Base-by-base conservation (phyloP, 53 echinoderm and acorn worm genomes). In the Actinopyga echinites region DNA sequence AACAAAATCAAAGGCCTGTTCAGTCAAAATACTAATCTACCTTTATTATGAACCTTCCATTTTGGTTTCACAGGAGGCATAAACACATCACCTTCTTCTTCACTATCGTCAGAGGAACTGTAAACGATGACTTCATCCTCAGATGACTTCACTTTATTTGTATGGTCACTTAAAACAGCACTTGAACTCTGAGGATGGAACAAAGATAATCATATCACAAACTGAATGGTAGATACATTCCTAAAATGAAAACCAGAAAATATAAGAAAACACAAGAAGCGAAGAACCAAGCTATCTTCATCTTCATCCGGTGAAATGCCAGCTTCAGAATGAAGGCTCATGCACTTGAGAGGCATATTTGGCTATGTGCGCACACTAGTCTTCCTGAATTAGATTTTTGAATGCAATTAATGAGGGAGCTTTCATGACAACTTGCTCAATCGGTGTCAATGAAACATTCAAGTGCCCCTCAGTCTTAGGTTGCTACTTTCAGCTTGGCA, bases 61-160 rank as follows among this genome's bases (percentile, higher is more conserved):
- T 75, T 75, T 23, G 54, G 52, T 75, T 30, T 45, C 7, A 52
- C 30, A 26, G 52, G 86, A 34, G 87, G 73, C 8, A 69, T 82
- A 87, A 94, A 94, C 23, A 75, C 91, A 58, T 88, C 91, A 5
- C 40, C 66, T 38, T 75, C 87, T 42, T 91, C 89, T 69, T 84
- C 84, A 56, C 69, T 68, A 1, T 88, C 83, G 31, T 64, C 75
- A 54, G 79, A 80, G 56, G 35, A 9, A 21, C 74, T 26, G 6
- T 22, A 19, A 15, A 54, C 7, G 1, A 45, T 30, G 13, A 24
- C 55, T 6, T 54, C 25, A 21, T 20, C 44, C 8, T 75, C 30
- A n/a, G 13, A 43, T 37, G 23, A 68, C 68, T 33, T 49, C 49
- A 49, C 49, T 49, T 49, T 33, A 38, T 68, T 68, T 34, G 68